Conservation (phyloP, 92 coral and sea anemone species). For the Palythoa heliodiscus region DNA sequence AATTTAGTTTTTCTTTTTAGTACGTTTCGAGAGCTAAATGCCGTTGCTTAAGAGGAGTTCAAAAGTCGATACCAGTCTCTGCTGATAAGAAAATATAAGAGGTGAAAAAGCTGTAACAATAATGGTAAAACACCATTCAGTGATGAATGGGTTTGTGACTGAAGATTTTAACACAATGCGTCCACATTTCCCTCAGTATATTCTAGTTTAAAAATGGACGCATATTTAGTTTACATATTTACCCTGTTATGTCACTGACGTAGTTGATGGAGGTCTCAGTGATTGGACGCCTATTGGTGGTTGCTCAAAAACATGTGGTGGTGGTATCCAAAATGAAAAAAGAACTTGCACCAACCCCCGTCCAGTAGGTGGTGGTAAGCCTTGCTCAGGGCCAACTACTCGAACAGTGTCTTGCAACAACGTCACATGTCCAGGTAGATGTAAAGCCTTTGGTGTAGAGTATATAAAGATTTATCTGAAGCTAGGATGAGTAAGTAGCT, state of each 20-base stretch:
- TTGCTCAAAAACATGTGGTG: neutral
- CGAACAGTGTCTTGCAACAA: neutral
- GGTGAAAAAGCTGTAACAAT: no score
- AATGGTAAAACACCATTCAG: no score
- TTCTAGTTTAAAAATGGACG: no score
- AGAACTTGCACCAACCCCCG: neutral
- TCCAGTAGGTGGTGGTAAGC: neutral
- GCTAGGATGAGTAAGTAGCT: no score
- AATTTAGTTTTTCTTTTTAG: no score
- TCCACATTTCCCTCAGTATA: neutral
- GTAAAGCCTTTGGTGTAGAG: neutral
- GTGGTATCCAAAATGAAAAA: neutral
- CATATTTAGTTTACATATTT: neutral
- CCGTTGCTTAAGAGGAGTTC: no score
- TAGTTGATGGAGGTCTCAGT: conserved; percentile 1
- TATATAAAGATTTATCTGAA: neutral
- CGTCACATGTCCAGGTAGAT: neutral
- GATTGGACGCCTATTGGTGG: neutral
- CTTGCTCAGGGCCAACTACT: neutral
- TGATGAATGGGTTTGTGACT: no score
- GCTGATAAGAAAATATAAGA: no score
- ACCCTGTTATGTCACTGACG: neutral
- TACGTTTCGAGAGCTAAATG: no score
- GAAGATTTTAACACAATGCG: neutral
- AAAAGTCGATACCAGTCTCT: no score